These are phyloP conservation scores for Sialia sialis DNA, from an alignment of 2,113 vertebrate genomes.

Conservation along the genomic window DNA sequence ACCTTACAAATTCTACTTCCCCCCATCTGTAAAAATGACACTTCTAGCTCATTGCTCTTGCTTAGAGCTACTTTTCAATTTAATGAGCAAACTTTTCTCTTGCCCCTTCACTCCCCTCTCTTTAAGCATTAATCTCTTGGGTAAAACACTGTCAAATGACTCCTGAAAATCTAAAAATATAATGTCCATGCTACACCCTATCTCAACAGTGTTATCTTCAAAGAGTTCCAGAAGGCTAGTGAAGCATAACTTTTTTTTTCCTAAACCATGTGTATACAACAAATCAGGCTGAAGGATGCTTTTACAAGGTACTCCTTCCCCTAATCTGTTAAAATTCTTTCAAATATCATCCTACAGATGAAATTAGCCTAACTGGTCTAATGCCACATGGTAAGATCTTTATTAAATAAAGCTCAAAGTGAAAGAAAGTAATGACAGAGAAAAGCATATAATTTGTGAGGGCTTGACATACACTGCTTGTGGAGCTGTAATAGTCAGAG, in stretches of 20 bases:
- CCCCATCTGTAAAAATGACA: not conserved
- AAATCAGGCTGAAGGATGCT: conserved; percentile 40
- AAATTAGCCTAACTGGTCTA: not conserved
- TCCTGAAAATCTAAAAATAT: conserved; percentile 38
- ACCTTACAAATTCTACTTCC: not conserved
- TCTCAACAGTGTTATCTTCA: conserved; percentile 56
- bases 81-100: conserved; percentile 34
- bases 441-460: not conserved
- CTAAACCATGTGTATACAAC: conserved; percentile 10
- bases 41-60: not conserved
- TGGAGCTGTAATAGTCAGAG: not conserved
- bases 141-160: conserved; percentile 39
- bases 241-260: conserved; percentile 39
- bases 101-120: conserved; percentile 30
- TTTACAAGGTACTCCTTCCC: conserved; percentile 15
- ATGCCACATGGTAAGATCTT: not conserved
- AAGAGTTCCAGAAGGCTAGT: conserved; percentile 56
- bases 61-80: conserved; percentile 22
- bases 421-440: not conserved
- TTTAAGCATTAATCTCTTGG: conserved; percentile 40
- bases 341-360: conserved; percentile 5
- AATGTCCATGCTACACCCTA: not conserved
- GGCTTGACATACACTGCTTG: not conserved
- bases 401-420: not conserved
- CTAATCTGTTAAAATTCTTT: conserved; percentile 42